These are phyloP conservation scores for Oscheius sp. DNA, from an alignment of 2,888 invertebrate species.

Conservation along the genomic window DNA sequence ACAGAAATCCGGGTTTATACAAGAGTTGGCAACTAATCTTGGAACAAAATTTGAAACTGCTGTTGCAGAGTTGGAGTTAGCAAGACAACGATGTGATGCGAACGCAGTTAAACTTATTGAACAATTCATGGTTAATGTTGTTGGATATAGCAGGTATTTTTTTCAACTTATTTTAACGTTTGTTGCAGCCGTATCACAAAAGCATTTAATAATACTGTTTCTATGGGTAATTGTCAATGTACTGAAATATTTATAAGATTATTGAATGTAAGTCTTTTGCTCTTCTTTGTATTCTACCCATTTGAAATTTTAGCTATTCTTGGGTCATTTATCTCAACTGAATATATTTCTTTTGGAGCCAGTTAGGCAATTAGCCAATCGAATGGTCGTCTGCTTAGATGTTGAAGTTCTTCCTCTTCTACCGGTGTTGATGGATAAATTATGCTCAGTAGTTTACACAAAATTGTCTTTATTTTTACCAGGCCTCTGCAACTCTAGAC, in stretches of 20 bases:
- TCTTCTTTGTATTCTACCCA: neutral
- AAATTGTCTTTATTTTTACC: neutral
- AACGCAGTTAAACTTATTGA: slow-evolving; percentile 68
- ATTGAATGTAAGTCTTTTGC: slow-evolving; percentile 71
- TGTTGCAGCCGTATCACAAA: slow-evolving; percentile 75
- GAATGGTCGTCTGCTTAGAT: slow-evolving; percentile 76
- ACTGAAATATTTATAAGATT: slow-evolving; percentile 74
- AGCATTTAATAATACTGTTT: slow-evolving; percentile 75
- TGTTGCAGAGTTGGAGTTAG: slow-evolving; percentile 36
- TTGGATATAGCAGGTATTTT: slow-evolving; percentile 57
- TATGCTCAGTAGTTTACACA: slow-evolving; percentile 31
- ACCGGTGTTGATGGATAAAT: slow-evolving; percentile 62
- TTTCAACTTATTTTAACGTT: neutral
- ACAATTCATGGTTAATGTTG: slow-evolving; percentile 73
- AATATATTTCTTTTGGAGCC: slow-evolving; percentile 71
- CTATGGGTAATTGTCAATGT: slow-evolving; percentile 75
- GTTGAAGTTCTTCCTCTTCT: slow-evolving; percentile 75
- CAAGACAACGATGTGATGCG: slow-evolving; percentile 38
- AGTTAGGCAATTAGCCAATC: slow-evolving; percentile 73
- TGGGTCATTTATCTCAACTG: slow-evolving; percentile 39
- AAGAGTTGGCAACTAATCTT: slow-evolving; percentile 52
- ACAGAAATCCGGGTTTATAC: slow-evolving; percentile 57
- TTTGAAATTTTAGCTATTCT: slow-evolving; percentile 35
- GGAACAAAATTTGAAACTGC: slow-evolving; percentile 50
- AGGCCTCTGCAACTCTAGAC: slow-evolving; percentile 61